phyloP scores from a whole-genome alignment of 2,113 vertebrate species.

The Cacatua alba region DNA sequence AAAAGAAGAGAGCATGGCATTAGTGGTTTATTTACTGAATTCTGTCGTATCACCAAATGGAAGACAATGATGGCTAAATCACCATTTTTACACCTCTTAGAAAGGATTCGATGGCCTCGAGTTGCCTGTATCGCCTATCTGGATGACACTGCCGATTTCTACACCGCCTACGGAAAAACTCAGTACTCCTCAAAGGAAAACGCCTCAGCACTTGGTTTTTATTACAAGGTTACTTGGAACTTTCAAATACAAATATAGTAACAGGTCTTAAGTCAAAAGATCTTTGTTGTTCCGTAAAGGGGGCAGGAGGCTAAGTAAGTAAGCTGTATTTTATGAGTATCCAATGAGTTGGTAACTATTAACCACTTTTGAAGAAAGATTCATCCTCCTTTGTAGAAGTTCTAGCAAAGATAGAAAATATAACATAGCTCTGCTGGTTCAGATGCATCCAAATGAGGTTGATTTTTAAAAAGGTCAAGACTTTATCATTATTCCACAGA shows the following conservation, averaged over 20 bases:
- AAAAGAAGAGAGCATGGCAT: constrained; percentile 43
- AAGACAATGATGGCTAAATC: constrained; percentile 79
- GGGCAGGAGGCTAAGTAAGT: constrained; percentile 43
- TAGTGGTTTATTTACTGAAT: constrained; percentile 64
- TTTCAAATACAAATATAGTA: constrained; percentile 47
- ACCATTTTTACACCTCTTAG: constrained; percentile 6
- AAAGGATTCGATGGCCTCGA: constrained; percentile 20
- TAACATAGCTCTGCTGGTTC: constrained; percentile 95
- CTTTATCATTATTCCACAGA: constrained; percentile 86
- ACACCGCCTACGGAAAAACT: constrained; percentile 43
- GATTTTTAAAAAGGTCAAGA: constrained; percentile 86
- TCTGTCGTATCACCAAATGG: constrained; percentile 72
- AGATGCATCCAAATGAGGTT: constrained; percentile 82
- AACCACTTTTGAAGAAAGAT: constrained; percentile 88
- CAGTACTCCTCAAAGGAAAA: constrained; percentile 28
- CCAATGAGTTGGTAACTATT: constrained; percentile 80
- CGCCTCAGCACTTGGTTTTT: not conserved
- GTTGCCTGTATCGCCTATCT: constrained; percentile 5
- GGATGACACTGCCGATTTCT: constrained; percentile 23
- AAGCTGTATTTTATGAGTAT: constrained; percentile 41
- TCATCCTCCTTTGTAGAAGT: constrained; percentile 83
- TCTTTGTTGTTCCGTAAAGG: constrained; percentile 50
- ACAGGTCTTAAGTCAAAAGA: constrained; percentile 54
- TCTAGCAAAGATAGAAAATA: constrained; percentile 98
- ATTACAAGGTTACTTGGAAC: constrained; percentile 43